phyloP scores from a whole-genome alignment of 2,113 vertebrate genomes.

The Hippocampus barbouri region DNA sequence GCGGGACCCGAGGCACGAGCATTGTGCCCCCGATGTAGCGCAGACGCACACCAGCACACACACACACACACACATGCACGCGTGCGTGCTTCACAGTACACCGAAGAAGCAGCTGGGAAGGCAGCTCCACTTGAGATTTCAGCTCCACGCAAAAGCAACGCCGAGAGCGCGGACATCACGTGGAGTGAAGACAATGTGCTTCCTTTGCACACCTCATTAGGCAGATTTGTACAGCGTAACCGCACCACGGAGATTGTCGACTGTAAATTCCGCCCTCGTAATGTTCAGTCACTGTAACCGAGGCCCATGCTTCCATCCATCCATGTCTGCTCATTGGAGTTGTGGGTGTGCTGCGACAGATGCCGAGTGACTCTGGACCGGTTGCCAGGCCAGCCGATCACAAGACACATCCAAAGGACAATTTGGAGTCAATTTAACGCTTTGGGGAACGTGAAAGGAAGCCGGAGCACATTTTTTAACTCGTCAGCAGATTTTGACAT shows the following conservation, averaged over 20 bases:
- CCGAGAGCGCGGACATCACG: conserved; percentile 16
- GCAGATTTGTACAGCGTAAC: no score
- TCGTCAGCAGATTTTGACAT: no score
- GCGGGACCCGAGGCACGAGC: conserved; percentile 19
- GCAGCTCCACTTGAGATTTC: conserved; percentile 26
- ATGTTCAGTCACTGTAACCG: not conserved
- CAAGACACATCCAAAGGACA: no score
- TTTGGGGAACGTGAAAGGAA: no score
- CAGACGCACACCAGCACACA: conserved; percentile 27
- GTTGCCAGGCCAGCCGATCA: no score
- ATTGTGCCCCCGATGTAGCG: not conserved
- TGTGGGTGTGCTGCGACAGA: not conserved
- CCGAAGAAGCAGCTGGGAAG: conserved; percentile 41
- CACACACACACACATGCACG: conserved; percentile 13
- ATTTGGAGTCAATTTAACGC: no score
- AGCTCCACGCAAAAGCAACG: conserved; percentile 28
- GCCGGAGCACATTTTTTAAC: no score
- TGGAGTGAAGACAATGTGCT: conserved; percentile 5
- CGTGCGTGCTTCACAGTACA: conserved; percentile 43
- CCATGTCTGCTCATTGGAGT: no score
- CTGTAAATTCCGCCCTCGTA: not conserved
- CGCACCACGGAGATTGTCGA: no score
- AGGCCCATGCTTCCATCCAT: not conserved
- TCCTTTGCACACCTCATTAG: conserved; percentile 1
- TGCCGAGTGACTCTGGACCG: not conserved